Percentiles rank a stretch among this genome's conserved stretches.
These are phyloP conservation scores for Grallaria varia DNA, from an alignment of 2,113 vertebrate species.

Conservation along the genomic window DNA sequence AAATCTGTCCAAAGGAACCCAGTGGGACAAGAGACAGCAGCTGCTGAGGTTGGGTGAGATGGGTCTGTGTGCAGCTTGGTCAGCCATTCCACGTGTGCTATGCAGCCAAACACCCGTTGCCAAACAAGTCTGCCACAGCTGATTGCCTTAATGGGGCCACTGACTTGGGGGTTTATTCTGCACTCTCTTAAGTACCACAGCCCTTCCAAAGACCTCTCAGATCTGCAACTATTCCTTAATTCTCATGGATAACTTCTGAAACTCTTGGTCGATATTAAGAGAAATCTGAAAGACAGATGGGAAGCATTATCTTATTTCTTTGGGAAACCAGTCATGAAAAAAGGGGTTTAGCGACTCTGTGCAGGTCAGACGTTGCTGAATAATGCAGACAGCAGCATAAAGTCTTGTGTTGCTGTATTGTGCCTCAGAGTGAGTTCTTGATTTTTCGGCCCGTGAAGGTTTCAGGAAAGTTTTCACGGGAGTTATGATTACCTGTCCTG, in stretches of 20 bases:
- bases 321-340: not conserved
- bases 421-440: not conserved
- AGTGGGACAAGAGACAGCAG: not conserved
- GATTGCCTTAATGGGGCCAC: not conserved
- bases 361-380: not conserved
- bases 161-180: not conserved
- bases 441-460: not conserved
- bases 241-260: not conserved
- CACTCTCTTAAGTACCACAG: not conserved
- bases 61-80: not conserved
- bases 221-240: not conserved
- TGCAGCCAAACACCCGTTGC: not conserved
- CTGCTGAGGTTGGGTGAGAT: not conserved
- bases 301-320: not conserved
- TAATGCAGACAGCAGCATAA: rapidly evolving
- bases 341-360: not conserved
- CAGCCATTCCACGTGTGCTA: not conserved
- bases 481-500: not conserved
- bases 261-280: not conserved
- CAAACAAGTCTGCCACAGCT: not conserved
- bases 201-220: not conserved
- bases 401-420: not conserved
- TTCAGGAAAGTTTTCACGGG: not conserved
- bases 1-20: not conserved
- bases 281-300: not conserved